Percentiles rank a stretch among this genome's conserved stretches.
phyloP scores from a whole-genome alignment of 2,113 vertebrate species.

The Myxocyprinus asiaticus region DNA sequence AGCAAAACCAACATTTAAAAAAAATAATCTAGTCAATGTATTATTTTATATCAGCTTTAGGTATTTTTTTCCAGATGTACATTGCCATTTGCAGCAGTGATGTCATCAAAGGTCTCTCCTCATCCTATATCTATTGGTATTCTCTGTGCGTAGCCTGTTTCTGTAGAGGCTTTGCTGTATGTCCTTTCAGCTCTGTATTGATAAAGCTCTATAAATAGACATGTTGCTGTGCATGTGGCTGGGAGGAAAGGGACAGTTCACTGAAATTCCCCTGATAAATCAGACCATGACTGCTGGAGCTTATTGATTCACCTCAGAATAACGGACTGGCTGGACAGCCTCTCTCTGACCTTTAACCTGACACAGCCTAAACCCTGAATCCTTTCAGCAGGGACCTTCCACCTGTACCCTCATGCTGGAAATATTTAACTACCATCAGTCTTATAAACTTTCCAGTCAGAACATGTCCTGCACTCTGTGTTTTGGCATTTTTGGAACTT shows the following conservation, averaged over 20 bases:
- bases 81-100: constrained; percentile 1
- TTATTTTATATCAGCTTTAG: neutral
- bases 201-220: constrained; percentile 48
- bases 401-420: neutral
- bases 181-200: constrained; percentile 37
- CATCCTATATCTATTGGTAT: constrained; percentile 5
- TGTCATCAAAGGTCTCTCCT: neutral
- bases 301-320: constrained; percentile 18
- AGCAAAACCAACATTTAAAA: no score
- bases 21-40: neutral
- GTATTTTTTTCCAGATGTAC: neutral
- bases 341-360: constrained; percentile 26
- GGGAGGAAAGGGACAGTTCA: constrained; percentile 27
- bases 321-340: neutral
- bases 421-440: neutral
- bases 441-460: constrained; percentile 16
- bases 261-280: constrained; percentile 42
- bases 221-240: constrained; percentile 30
- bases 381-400: neutral
- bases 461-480: neutral
- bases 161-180: constrained; percentile 27
- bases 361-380: neutral
- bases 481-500: no score
- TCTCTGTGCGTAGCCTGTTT: constrained; percentile 15
- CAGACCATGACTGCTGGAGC: constrained; percentile 10